Conservation (phyloP, 1,140 invertebrate genomes). For the Diorhabda carinulata region DNA sequence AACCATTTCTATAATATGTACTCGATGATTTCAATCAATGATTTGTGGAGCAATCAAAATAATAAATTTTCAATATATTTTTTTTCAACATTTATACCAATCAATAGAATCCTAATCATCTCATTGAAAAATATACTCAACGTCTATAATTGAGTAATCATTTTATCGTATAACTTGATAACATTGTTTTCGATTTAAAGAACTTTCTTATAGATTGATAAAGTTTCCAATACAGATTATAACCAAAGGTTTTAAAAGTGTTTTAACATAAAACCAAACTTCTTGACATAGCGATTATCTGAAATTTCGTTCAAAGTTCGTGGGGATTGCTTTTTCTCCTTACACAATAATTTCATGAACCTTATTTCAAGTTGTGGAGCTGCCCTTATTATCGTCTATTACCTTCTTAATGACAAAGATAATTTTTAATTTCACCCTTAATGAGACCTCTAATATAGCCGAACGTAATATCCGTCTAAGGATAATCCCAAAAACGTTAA, state of each 20-base stretch:
- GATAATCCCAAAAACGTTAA: neutral
- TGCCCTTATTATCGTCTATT: conserved; percentile 2
- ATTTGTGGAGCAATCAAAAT: too few species aligned
- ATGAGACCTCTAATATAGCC: neutral
- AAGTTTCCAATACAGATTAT: too few species aligned
- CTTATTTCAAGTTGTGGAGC: neutral
- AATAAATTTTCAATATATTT: too few species aligned
- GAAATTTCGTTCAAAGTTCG: neutral
- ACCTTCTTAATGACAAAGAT: conserved; percentile 1
- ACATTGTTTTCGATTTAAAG: too few species aligned
- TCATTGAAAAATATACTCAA: too few species aligned
- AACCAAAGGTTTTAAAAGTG: neutral
- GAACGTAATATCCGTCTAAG: neutral
- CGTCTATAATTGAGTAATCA: too few species aligned
- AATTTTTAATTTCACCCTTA: conserved; percentile 1
- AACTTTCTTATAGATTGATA: too few species aligned
- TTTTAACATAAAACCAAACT: neutral
- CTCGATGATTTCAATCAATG: too few species aligned
- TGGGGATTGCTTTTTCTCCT: neutral
- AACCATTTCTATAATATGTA: too few species aligned
- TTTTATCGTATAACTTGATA: too few species aligned
- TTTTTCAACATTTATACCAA: too few species aligned
- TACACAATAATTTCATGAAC: neutral
- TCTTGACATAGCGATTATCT: neutral
- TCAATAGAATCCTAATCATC: too few species aligned